Base-by-base conservation (phyloP, 2,888 invertebrate genomes). In the Agapostemon virescens region DNA sequence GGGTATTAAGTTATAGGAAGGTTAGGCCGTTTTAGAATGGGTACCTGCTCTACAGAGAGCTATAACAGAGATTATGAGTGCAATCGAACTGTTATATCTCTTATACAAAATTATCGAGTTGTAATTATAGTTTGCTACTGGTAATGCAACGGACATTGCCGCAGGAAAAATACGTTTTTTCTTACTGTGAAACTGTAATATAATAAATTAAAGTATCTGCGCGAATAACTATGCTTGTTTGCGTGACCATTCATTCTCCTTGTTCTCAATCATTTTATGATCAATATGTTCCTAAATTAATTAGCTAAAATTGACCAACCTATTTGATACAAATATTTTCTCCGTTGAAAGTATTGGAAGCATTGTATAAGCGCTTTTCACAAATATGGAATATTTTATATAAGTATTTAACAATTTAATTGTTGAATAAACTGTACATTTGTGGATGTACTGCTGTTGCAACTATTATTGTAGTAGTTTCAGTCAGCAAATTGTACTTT, bases 151-250 rank as follows among this genome's bases (percentile, higher is more conserved):
- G 58, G 75, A 74, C 38, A 76, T 61, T 79, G 75, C 38, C 73
- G 63, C 55, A 42, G 17, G 72, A 17, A 7, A 52, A 69, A 72
- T 64, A 82, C 84, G 81, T 83, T 88, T 89, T 63, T 89, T 88
- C 86, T 85, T 88, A 88, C 83, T 88, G 85, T 88, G 82, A 85
- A 88, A 85, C 84, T 90, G 87, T 89, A 89, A 86, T 74, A 88
- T 88, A 89, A 89, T 85, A 85, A 86, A 90, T 87, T 89, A 88
- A 89, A 89, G 85, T 82, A 85, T 81, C 85, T 88, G 83, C 77
- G 80, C 83, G 77, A 84, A 82, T 52, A 3, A 36, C 17, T 49
- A 26, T 55, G 20, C 36, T 63, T 42, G 11, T 36, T 11, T 40
- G 40, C 45, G 63, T 2, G 42, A n/a, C 52, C 38, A 42, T 26